Evolutionary conservation across 53 echinoderm and acorn worm species (phyloP).

Genomic region (Astropecten irregularis): DNA sequence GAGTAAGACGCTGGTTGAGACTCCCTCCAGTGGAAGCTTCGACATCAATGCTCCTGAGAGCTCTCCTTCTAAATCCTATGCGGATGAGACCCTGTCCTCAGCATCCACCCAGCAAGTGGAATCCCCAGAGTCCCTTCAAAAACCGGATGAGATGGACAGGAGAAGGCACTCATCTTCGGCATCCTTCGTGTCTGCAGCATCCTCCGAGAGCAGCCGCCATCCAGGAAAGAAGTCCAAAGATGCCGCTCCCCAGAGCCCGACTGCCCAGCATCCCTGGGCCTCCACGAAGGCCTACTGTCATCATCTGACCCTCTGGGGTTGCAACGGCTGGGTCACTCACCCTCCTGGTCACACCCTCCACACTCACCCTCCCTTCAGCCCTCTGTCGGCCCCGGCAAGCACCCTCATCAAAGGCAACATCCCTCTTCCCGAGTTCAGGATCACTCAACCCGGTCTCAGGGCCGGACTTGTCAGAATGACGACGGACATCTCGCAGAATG

Average conservation of each 20-base stretch:
- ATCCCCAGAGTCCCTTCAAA: conserved; percentile 34
- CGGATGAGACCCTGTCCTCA: conserved; percentile 59
- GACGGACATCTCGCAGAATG: conserved; percentile 21
- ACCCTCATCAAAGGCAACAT: conserved; percentile 70
- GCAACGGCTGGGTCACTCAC: conserved; percentile 59
- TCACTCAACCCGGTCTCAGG: conserved; percentile 41
- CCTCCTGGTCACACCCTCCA: conserved; percentile 49
- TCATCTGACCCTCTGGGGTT: conserved; percentile 51
- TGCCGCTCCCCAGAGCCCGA: neutral
- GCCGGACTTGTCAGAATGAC: conserved; percentile 44
- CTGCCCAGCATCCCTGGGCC: conserved; percentile 1
- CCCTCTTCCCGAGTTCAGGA: conserved; percentile 63
- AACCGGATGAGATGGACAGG: conserved; percentile 4
- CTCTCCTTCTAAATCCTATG: conserved; percentile 38
- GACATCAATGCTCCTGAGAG: conserved; percentile 32
- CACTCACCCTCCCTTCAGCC: conserved; percentile 58
- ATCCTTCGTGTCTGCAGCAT: conserved; percentile 72
- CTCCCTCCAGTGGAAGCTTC: conserved; percentile 51
- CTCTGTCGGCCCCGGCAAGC: conserved; percentile 42
- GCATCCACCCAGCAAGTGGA: conserved; percentile 73
- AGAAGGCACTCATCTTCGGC: conserved; percentile 60
- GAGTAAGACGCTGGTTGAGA: conserved; percentile 20
- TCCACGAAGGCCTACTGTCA: conserved; percentile 45
- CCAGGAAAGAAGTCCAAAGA: conserved; percentile 15
- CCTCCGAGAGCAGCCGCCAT: conserved; percentile 66